Conservation (phyloP, 2,888 invertebrate species). For the Lasius platythorax region DNA sequence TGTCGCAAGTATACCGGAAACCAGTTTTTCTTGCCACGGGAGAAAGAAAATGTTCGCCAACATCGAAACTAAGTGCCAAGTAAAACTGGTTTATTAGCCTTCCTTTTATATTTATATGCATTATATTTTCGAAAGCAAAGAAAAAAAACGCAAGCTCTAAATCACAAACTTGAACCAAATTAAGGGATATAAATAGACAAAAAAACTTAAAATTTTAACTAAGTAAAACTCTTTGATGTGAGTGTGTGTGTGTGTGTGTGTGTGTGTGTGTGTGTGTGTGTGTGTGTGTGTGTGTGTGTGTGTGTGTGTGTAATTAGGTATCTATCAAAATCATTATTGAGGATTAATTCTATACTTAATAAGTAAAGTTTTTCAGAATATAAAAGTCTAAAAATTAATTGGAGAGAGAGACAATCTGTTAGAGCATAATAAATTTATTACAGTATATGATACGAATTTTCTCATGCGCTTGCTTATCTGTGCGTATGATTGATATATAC, state of each 20-base stretch:
- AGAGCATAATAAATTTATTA: not conserved
- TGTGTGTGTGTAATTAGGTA: too few relatives aligned
- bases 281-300: too few relatives aligned
- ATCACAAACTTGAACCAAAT: not conserved
- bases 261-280: too few relatives aligned
- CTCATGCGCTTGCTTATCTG: not conserved
- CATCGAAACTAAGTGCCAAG: slow-evolving; percentile 94
- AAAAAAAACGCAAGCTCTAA: not conserved
- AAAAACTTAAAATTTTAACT: not conserved
- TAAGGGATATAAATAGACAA: not conserved
- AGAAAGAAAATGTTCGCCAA: slow-evolving; percentile 95
- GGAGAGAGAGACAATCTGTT: not conserved
- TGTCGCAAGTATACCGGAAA: slow-evolving; percentile 88
- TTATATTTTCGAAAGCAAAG: not conserved
- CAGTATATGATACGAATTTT: not conserved
- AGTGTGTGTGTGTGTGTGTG: too few relatives aligned
- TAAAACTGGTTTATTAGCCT: slow-evolving; percentile 78
- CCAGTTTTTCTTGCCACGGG: slow-evolving; percentile 91
- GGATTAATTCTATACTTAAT: not conserved
- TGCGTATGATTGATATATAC: not conserved
- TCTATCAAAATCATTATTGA: not conserved
- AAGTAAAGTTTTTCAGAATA: too few relatives aligned
- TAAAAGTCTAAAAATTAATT: not conserved
- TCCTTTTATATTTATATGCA: not conserved
- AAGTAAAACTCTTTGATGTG: not conserved